Base-by-base conservation (phyloP, 1,140 invertebrate genomes). In the Drosophila nebulosa region DNA sequence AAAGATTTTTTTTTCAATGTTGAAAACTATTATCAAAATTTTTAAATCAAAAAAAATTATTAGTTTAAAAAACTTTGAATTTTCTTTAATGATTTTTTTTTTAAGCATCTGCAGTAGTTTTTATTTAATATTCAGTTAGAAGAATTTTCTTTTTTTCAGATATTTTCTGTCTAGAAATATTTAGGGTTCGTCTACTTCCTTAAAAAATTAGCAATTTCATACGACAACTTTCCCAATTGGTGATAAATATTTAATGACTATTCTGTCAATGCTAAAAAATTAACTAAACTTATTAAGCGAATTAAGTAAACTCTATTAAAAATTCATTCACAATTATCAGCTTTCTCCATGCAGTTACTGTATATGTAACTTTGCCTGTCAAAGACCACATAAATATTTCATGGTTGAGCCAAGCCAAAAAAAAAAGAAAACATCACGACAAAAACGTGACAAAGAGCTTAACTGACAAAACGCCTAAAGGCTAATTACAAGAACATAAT, bases 401-500 rank as follows among this genome's bases (percentile, higher is more conserved):
- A 64, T 22, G 12, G 53, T 46, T 50, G 10, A 50, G 74, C 59
- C 63, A 66, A 50, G 60, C 30, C 32, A 32, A 61, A 36, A 21
- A 58, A 64, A 35, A 42, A 58, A 61, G 52, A 59, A 63, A 56
- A 62, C 30, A 56, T 42, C 14, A 71, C 32, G 32, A 50, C 46
- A 51, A 27, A 62, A 71, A 66, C 59, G 62, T 64, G 58, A 69
- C 58, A 73, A 66, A 71, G 62, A 73, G 64, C 61, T 63, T 58
- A 32, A 27, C 61, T 65, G 73, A 69, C 73, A 70, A 75, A 64
- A 59, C 73, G 65, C 72, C 72, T 18, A 58, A 56, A 21, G 59
- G 65, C 76, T 79, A 84, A 83, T 83, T 84, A 85, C 65, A 51
- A 61, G 60, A 50, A 65, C 76, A 67, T 69, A 72, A 83, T 81